Conservation (phyloP, 2,888 invertebrate genomes). For the Cryptocephalus primarius region DNA sequence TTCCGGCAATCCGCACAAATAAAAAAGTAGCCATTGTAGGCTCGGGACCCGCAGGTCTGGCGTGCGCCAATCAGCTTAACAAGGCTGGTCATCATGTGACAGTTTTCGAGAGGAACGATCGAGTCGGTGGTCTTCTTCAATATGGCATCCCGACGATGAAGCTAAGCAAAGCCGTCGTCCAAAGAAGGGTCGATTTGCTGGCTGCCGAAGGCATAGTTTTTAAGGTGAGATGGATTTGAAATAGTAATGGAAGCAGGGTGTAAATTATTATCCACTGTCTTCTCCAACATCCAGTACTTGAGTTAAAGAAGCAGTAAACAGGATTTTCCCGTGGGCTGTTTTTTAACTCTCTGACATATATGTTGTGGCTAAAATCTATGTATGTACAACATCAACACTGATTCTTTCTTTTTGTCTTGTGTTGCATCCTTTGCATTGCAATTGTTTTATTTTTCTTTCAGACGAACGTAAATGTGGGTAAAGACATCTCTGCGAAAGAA, state of each 20-base stretch:
- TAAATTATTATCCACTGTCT: too few relatives aligned
- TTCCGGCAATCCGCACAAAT: conserved; percentile 26
- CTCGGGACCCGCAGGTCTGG: conserved; percentile 88
- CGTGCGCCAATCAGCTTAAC: conserved; percentile 94
- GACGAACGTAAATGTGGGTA: conserved; percentile 82
- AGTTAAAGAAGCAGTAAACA: too few relatives aligned
- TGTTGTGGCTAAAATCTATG: too few relatives aligned
- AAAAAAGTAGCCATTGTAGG: conserved; percentile 58
- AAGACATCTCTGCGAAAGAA: conserved; percentile 71
- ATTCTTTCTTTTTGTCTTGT: too few relatives aligned
- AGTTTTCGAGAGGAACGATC: conserved; percentile 94
- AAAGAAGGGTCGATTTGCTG: conserved; percentile 76
- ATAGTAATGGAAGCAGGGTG: too few relatives aligned
- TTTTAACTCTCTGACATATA: too few relatives aligned
- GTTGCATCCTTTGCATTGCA: too few relatives aligned
- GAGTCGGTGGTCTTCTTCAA: conserved; percentile 86
- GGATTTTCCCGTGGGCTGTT: too few relatives aligned
- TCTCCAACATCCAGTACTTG: too few relatives aligned
- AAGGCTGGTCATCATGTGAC: conserved; percentile 95
- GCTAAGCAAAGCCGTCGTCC: conserved; percentile 86
- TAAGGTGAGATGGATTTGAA: conserved; percentile 36
- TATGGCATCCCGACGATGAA: conserved; percentile 99
- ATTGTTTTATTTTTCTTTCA: too few relatives aligned
- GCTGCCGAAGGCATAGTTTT: conserved; percentile 77
- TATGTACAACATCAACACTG: too few relatives aligned